Evolutionary conservation across 2,113 vertebrate species (phyloP).

Genomic region (Hypocryptadius cinnamomeus): DNA sequence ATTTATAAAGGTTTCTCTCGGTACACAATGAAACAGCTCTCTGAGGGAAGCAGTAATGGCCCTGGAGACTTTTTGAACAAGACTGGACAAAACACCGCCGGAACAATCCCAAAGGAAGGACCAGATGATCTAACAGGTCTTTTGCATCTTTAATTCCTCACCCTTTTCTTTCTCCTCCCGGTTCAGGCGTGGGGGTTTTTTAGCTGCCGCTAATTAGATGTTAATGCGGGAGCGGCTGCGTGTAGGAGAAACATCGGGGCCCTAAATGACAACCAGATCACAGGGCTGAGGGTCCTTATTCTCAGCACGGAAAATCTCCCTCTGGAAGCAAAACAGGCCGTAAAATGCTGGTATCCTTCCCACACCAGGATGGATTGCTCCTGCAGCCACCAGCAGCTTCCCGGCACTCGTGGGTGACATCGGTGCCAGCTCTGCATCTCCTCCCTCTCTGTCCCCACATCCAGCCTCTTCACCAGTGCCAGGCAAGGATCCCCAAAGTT

Average conservation of each 20-base stretch:
- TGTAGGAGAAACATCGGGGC: neutral
- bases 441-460: neutral
- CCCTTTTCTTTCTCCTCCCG: neutral
- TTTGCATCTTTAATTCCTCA: conserved; percentile 41
- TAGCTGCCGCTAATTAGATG: conserved; percentile 19
- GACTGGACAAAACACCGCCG: conserved; percentile 16
- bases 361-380: neutral
- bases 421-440: fast-evolving
- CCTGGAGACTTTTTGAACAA: conserved; percentile 36
- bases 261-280: neutral
- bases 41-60: conserved; percentile 15
- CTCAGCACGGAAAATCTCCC: neutral
- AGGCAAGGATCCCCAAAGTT: neutral
- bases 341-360: neutral
- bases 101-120: conserved; percentile 41
- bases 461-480: neutral
- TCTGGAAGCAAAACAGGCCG: neutral
- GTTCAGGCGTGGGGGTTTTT: neutral
- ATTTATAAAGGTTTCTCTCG: conserved; percentile 36
- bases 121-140: conserved; percentile 48
- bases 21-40: conserved; percentile 37
- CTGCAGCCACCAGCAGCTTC: neutral
- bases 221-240: neutral
- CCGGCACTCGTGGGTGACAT: neutral
- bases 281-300: neutral